These are phyloP conservation scores for Probaryconus sp. DNA, from an alignment of 1,140 invertebrate genomes.

Conservation along the genomic window DNA sequence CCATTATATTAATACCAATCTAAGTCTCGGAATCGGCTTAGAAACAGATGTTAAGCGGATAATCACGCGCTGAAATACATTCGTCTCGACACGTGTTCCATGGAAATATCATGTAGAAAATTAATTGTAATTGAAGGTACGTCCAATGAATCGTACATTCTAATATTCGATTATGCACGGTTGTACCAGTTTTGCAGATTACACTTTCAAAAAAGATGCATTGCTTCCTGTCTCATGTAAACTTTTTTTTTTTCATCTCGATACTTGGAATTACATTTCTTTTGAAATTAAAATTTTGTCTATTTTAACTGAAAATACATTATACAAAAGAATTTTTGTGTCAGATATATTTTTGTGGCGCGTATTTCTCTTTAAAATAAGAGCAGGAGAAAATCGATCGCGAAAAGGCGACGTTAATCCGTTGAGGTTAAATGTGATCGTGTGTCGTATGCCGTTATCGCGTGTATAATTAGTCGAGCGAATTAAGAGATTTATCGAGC, in stretches of 20 bases:
- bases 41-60: conserved; percentile 63
- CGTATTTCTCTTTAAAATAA: conserved; percentile 39
- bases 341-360: no score
- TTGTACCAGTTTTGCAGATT: no score
- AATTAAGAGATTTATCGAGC: conserved; percentile 30
- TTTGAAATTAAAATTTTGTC: no score
- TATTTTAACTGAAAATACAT: no score
- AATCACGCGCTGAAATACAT: conserved; percentile 58
- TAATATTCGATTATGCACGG: conserved; percentile 51
- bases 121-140: conserved; percentile 59
- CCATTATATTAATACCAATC: conserved; percentile 56
- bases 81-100: conserved; percentile 48
- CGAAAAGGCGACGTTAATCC: conserved; percentile 43
- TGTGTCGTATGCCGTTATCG: conserved; percentile 15
- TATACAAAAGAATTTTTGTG: no score
- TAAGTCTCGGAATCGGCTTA: conserved; percentile 55
- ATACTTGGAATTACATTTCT: no score
- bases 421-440: conserved; percentile 26
- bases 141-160: conserved; percentile 20
- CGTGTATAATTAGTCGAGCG: conserved; percentile 10
- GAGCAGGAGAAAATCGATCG: conserved; percentile 44
- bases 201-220: no score
- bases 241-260: no score
- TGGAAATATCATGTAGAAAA: conserved; percentile 52
- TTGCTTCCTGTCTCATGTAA: no score